Evolutionary conservation across 2,888 invertebrate genomes (phyloP).

Genomic region (Dryococelus australis): DNA sequence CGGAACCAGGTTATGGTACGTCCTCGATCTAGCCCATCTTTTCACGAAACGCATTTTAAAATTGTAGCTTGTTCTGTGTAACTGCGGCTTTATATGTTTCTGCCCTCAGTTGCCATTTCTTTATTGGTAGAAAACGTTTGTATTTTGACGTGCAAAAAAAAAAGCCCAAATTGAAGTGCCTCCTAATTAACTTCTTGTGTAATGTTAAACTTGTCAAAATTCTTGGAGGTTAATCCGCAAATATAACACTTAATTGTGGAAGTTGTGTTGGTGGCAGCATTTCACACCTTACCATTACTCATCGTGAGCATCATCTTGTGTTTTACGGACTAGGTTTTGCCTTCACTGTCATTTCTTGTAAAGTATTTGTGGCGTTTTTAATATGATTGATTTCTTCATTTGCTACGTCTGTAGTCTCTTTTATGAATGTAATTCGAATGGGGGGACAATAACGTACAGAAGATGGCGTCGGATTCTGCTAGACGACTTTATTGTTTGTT

Average conservation of each 20-base stretch:
- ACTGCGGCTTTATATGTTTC: neutral
- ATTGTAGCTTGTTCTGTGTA: neutral
- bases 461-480: neutral
- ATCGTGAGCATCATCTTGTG: neutral
- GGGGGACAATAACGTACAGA: neutral
- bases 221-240: neutral
- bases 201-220: constrained; percentile 9
- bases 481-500: neutral
- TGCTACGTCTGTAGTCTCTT: neutral
- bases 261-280: constrained; percentile 13
- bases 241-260: constrained; percentile 12
- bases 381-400: neutral
- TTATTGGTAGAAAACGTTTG: neutral
- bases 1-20: neutral
- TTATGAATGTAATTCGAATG: neutral
- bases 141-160: neutral
- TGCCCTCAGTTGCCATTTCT: neutral
- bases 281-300: neutral
- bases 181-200: neutral
- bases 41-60: neutral
- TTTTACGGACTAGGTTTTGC: neutral
- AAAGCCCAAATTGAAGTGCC: neutral
- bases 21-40: neutral
- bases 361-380: neutral
- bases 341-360: neutral